Conservation (phyloP, 2,797 vertebrate species). For the Kryptopterus vitreolus region DNA sequence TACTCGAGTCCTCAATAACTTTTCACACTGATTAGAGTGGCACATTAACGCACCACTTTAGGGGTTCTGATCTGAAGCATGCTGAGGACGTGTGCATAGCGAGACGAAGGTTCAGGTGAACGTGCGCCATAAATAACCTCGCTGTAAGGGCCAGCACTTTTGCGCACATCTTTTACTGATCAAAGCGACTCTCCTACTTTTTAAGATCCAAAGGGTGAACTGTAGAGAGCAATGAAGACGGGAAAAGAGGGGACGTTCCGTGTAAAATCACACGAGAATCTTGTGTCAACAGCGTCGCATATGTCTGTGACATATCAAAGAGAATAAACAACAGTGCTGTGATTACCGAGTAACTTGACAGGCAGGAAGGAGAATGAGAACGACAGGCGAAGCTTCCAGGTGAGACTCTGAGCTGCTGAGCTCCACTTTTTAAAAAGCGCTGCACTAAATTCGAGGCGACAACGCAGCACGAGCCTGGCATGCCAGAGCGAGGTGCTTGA, state of each 20-base stretch:
- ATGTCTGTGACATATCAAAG: slow-evolving; percentile 59
- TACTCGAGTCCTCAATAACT: slow-evolving; percentile 68
- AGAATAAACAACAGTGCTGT: slow-evolving; percentile 58
- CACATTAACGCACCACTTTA: slow-evolving; percentile 74
- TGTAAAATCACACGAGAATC: slow-evolving; percentile 54
- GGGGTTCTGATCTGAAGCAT: slow-evolving; percentile 71
- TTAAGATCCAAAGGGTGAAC: slow-evolving; percentile 52
- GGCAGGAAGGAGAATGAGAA: slow-evolving; percentile 42
- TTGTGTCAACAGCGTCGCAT: slow-evolving; percentile 52
- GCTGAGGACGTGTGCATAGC: slow-evolving; percentile 57
- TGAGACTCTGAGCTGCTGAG: slow-evolving; percentile 54
- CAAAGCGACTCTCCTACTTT: slow-evolving; percentile 18
- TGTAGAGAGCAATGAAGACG: slow-evolving; percentile 38
- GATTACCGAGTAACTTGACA: slow-evolving; percentile 54
- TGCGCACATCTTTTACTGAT: slow-evolving; percentile 40
- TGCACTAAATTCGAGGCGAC: slow-evolving; percentile 53
- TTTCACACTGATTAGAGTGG: slow-evolving; percentile 62
- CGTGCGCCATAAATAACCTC: slow-evolving; percentile 35
- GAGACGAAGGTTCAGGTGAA: slow-evolving; percentile 31
- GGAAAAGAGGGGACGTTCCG: slow-evolving; percentile 23
- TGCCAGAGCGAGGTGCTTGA: slow-evolving; percentile 41
- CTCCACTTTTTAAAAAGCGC: slow-evolving; percentile 50
- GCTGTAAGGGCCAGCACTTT: slow-evolving; percentile 39
- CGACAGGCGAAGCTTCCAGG: slow-evolving; percentile 55
- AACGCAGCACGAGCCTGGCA: slow-evolving; percentile 47